Evolutionary conservation across 2,888 invertebrate species (phyloP).

Genomic region (Danaus chrysippus): DNA sequence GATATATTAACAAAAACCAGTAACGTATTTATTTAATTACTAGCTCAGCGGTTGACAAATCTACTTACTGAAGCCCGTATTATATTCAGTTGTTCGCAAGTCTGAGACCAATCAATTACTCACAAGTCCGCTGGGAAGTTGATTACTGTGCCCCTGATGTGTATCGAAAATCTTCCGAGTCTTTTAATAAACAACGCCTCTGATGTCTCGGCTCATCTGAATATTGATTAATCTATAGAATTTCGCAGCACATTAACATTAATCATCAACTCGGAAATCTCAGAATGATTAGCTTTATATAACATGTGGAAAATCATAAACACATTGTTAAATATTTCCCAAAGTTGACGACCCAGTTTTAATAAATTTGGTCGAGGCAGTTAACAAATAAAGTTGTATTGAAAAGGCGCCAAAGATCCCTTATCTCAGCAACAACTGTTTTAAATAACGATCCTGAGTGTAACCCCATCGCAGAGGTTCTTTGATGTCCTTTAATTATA

Average conservation of each 20-base stretch:
- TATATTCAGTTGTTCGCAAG: constrained; percentile 73
- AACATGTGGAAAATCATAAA: neutral
- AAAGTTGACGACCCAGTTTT: constrained; percentile 24
- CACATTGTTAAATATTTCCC: neutral
- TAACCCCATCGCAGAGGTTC: constrained; percentile 70
- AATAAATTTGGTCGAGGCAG: constrained; percentile 59
- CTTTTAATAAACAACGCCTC: constrained; percentile 12
- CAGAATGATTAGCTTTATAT: neutral
- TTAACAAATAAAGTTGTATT: constrained; percentile 66
- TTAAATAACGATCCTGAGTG: constrained; percentile 74
- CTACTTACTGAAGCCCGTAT: constrained; percentile 62
- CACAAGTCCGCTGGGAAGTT: constrained; percentile 55
- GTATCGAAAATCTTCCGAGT: constrained; percentile 37
- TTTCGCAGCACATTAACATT: no score
- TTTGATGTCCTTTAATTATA: constrained; percentile 78
- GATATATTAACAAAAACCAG: constrained; percentile 50
- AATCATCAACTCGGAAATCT: no score
- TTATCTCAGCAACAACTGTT: constrained; percentile 70
- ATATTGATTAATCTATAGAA: neutral
- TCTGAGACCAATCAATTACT: constrained; percentile 73
- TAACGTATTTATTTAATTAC: constrained; percentile 73
- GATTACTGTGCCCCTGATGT: constrained; percentile 56
- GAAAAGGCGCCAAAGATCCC: constrained; percentile 68
- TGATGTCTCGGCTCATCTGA: constrained; percentile 6
- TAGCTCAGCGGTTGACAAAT: constrained; percentile 70